phyloP scores from a whole-genome alignment of 2,888 invertebrate species.

The Melolontha melolontha region DNA sequence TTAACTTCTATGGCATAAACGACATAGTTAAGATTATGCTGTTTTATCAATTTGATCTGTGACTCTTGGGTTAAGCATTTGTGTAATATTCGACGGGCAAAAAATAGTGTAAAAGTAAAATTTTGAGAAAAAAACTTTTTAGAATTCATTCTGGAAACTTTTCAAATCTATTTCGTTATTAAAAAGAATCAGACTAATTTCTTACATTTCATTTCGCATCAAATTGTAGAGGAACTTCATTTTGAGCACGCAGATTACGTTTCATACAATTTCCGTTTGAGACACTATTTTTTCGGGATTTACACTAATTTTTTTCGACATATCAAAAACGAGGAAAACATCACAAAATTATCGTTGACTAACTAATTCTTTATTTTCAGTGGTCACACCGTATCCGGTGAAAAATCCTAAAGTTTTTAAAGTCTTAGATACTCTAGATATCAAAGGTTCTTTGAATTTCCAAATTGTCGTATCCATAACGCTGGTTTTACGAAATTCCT shows the following conservation, averaged over 20 bases:
- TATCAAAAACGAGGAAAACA: neutral
- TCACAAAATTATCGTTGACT: slow-evolving; percentile 19
- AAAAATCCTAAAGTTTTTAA: slow-evolving; percentile 81
- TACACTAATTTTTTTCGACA: no score
- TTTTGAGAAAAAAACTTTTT: no score
- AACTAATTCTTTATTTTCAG: slow-evolving; percentile 25
- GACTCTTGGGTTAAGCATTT: no score
- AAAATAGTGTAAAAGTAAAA: no score
- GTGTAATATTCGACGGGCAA: no score
- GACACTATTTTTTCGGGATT: no score
- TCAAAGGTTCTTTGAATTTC: slow-evolving; percentile 85
- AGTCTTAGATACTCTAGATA: slow-evolving; percentile 77
- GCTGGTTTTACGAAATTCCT: slow-evolving; percentile 84
- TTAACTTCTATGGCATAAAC: no score
- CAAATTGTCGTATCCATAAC: slow-evolving; percentile 88
- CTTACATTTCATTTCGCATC: slow-evolving; percentile 1
- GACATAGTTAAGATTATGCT: no score
- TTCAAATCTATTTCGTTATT: no score
- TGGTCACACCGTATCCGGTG: slow-evolving; percentile 37
- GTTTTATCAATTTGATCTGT: no score
- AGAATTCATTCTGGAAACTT: no score
- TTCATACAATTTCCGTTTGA: no score
- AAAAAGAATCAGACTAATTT: neutral
- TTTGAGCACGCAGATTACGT: slow-evolving; percentile 25
- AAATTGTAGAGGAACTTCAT: slow-evolving; percentile 23